phyloP scores from a whole-genome alignment of 2,888 invertebrate genomes.

The Ethmia dodecea region DNA sequence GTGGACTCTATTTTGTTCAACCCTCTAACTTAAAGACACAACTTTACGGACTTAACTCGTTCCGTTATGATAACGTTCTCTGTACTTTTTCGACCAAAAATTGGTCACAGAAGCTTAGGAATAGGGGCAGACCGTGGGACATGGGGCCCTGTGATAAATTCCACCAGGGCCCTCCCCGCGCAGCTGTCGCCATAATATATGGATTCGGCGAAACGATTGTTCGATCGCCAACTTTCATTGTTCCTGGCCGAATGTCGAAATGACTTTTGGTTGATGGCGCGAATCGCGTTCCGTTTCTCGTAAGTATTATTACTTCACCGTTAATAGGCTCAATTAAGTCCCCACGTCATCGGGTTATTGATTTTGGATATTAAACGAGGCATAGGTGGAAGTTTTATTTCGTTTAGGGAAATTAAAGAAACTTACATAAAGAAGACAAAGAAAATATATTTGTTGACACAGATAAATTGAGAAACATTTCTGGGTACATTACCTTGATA shows the following conservation, averaged over 20 bases:
- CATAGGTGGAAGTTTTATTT: no score
- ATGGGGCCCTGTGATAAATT: slow-evolving; percentile 46
- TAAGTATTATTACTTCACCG: slow-evolving; percentile 31
- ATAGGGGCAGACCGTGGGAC: slow-evolving; percentile 57
- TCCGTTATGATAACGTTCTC: no score
- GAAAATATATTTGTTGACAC: no score
- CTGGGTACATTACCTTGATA: no score
- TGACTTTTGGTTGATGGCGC: slow-evolving; percentile 33
- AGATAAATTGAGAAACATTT: no score
- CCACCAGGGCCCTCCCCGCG: slow-evolving; percentile 34
- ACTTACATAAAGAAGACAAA: no score
- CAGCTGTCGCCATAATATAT: slow-evolving; percentile 64
- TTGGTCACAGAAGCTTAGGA: slow-evolving; percentile 20
- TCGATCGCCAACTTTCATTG: slow-evolving; percentile 58
- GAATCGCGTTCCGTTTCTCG: slow-evolving; percentile 21
- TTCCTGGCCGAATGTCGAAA: slow-evolving; percentile 48
- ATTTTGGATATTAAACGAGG: neutral
- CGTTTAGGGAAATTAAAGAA: no score
- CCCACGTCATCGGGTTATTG: slow-evolving; percentile 1
- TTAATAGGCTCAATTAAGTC: slow-evolving; percentile 19
- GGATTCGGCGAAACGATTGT: slow-evolving; percentile 63
- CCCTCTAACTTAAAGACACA: no score
- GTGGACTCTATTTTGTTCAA: no score
- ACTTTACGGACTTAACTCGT: neutral
- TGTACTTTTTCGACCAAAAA: neutral